These are phyloP conservation scores for Lasioglossum baleicum DNA, from an alignment of 1,140 invertebrate species.

Conservation along the genomic window DNA sequence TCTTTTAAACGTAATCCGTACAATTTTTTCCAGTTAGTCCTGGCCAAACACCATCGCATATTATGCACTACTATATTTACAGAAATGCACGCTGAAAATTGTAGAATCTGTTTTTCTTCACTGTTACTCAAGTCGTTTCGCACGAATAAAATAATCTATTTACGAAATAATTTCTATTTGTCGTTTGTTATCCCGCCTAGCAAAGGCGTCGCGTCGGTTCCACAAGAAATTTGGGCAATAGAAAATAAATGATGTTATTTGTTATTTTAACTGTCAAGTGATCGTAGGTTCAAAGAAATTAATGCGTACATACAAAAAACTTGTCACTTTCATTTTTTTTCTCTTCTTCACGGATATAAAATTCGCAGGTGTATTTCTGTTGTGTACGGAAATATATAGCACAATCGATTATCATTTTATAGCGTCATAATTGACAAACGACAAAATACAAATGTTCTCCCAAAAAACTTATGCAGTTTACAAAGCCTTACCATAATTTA, in stretches of 20 bases:
- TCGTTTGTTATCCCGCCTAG: conserved; percentile 24
- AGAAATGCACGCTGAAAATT: conserved; percentile 72
- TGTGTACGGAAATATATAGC: conserved; percentile 15
- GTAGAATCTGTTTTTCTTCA: conserved; percentile 48
- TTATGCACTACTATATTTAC: conserved; percentile 72
- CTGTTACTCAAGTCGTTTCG: conserved; percentile 30
- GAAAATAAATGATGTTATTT: conserved; percentile 18
- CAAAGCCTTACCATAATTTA: conserved; percentile 19
- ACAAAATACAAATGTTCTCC: conserved; percentile 23
- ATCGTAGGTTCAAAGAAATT: conserved; percentile 23
- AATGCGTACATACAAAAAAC: conserved; percentile 34
- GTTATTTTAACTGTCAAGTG: not conserved
- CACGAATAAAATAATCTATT: conserved; percentile 54
- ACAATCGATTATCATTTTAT: conserved; percentile 8
- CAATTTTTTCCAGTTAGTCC: conserved; percentile 24
- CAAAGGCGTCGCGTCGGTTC: conserved; percentile 32
- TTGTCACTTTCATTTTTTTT: conserved; percentile 16
- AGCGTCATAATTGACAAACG: conserved; percentile 20
- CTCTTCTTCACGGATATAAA: conserved; percentile 39
- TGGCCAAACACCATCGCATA: conserved; percentile 50
- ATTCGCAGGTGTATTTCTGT: conserved; percentile 20
- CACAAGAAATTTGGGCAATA: conserved; percentile 31
- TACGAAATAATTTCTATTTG: conserved; percentile 57
- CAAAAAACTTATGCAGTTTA: conserved; percentile 19
- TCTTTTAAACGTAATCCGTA: conserved; percentile 7